phyloP scores from a whole-genome alignment of 2,888 invertebrate species.

The Spicauda simplicius region DNA sequence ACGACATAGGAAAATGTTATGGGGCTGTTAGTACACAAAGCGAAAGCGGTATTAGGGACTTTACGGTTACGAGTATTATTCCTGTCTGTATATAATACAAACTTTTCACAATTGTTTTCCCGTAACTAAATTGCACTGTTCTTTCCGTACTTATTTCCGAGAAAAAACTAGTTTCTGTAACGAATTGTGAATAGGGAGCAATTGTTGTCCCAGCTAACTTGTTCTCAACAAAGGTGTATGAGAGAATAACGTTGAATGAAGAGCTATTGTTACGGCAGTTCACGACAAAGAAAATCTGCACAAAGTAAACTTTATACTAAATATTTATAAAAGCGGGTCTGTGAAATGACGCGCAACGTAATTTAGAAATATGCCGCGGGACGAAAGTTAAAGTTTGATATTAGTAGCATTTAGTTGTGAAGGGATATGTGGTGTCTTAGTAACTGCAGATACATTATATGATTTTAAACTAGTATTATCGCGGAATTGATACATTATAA shows the following conservation, averaged over 20 bases:
- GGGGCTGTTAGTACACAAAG: too few species aligned
- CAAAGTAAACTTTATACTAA: constrained; percentile 36
- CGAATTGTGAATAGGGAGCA: constrained; percentile 39
- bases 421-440: too few species aligned
- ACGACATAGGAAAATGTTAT: too few species aligned
- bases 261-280: constrained; percentile 40
- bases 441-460: too few species aligned
- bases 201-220: constrained; percentile 47
- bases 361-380: constrained; percentile 11
- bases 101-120: constrained; percentile 11
- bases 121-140: constrained; percentile 15
- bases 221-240: constrained; percentile 37
- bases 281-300: constrained; percentile 46
- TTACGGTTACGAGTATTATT: too few species aligned
- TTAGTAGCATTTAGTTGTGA: background rate
- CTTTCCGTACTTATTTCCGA: constrained; percentile 18
- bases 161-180: constrained; percentile 33
- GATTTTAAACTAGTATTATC: too few species aligned
- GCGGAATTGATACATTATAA: too few species aligned
- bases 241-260: constrained; percentile 42
- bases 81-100: background rate
- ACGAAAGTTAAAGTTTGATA: constrained; percentile 2
- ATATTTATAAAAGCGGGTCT: constrained; percentile 36
- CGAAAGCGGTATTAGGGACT: too few species aligned
- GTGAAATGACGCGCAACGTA: constrained; percentile 28